A percentile compares a stretch with the other conserved stretches of the same genome.
phyloP scores from a whole-genome alignment of 64 coral and sea anemone genomes.

The Montipora foliosa region DNA sequence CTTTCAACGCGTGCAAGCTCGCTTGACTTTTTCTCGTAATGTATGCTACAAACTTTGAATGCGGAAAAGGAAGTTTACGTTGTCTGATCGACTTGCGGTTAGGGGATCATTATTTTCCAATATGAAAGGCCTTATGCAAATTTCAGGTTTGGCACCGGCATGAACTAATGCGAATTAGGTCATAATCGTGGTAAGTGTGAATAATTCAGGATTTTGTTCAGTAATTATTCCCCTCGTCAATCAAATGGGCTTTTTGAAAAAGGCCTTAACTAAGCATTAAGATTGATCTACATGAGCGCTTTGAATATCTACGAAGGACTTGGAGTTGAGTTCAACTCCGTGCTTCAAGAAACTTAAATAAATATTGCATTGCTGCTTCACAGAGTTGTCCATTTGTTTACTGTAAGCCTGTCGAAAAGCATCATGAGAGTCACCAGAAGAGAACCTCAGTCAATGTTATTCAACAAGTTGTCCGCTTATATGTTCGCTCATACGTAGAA shows the following conservation, averaged over 20 bases:
- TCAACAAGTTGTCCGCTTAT: slow-evolving; percentile 23
- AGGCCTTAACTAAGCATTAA: background rate
- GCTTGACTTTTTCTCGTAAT: background rate
- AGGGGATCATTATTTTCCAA: background rate
- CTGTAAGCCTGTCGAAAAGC: background rate
- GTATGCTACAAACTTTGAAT: background rate
- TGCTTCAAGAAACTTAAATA: background rate
- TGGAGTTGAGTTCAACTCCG: background rate
- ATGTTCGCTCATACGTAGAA: slow-evolving; percentile 20
- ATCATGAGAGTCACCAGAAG: background rate
- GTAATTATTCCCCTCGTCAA: slow-evolving; percentile 25
- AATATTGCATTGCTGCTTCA: background rate
- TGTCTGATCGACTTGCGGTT: background rate
- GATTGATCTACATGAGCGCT: too few relatives aligned
- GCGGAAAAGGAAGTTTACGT: background rate
- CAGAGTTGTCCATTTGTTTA: background rate
- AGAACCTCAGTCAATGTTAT: background rate
- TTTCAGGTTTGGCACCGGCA: slow-evolving; percentile 18
- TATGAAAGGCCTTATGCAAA: background rate
- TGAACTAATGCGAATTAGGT: slow-evolving; percentile 55
- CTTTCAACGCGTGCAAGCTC: slow-evolving; percentile 68
- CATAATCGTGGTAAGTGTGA: slow-evolving; percentile 25
- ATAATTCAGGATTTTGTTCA: slow-evolving; percentile 12
- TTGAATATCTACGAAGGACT: background rate
- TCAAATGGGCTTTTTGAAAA: slow-evolving; percentile 34